These are phyloP conservation scores for Stegodyphus mimosarum DNA, from an alignment of 1,140 invertebrate genomes.

Conservation along the genomic window DNA sequence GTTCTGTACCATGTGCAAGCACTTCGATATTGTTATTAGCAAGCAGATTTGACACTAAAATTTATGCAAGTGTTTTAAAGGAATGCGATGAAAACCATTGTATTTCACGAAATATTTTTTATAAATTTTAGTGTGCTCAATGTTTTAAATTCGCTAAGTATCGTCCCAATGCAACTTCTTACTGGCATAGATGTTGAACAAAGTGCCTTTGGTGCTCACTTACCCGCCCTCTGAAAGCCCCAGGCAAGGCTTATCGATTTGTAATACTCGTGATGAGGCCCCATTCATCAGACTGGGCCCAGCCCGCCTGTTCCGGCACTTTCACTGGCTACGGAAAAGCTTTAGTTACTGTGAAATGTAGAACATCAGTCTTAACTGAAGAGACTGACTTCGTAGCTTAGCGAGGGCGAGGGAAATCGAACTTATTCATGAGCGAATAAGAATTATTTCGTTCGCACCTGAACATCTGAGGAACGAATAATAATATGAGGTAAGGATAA, in stretches of 20 bases:
- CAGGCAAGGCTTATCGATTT: slow-evolving; percentile 52
- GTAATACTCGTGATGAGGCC: slow-evolving; percentile 53
- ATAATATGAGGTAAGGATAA: background rate
- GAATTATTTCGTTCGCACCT: slow-evolving; percentile 45
- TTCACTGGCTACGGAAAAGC: slow-evolving; percentile 24
- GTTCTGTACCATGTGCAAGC: too few relatives aligned
- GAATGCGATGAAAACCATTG: too few relatives aligned
- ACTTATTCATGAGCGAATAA: slow-evolving; percentile 54
- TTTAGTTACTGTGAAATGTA: slow-evolving; percentile 42
- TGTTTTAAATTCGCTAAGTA: background rate
- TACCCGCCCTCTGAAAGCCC: slow-evolving; percentile 30
- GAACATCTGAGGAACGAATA: background rate
- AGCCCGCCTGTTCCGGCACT: background rate
- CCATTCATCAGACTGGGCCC: slow-evolving; percentile 41
- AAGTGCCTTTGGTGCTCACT: background rate
- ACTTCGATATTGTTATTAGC: too few relatives aligned
- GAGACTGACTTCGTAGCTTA: background rate
- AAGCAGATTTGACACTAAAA: too few relatives aligned
- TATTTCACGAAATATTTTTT: too few relatives aligned
- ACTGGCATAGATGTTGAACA: background rate
- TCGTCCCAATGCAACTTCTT: background rate
- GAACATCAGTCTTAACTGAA: background rate
- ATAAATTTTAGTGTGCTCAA: too few relatives aligned
- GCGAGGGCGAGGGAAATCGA: slow-evolving; percentile 8
- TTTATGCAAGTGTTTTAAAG: too few relatives aligned